Evolutionary conservation across 2,113 vertebrate species (phyloP).

Genomic region (Chlamydotis undulata): DNA sequence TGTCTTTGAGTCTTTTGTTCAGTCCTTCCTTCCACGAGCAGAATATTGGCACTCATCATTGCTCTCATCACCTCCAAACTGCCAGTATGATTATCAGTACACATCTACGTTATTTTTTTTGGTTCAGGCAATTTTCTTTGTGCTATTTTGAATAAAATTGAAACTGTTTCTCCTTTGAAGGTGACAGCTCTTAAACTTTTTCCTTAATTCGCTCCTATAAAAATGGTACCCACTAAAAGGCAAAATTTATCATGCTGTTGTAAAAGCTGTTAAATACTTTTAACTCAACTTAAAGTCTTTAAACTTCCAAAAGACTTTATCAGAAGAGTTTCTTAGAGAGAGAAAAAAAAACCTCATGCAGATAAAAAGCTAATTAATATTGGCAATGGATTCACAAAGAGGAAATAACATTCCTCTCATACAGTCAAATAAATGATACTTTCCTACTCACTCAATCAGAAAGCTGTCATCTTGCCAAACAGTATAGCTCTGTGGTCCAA

Average conservation of each 20-base stretch:
- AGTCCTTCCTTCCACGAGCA: background rate
- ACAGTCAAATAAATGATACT: background rate
- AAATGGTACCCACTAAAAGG: background rate
- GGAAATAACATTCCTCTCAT: background rate
- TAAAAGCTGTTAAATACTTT: background rate
- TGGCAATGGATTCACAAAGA: background rate
- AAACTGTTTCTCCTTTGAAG: background rate
- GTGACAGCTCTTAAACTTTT: background rate
- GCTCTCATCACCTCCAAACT: background rate
- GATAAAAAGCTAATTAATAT: constrained; percentile 15
- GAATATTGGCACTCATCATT: background rate
- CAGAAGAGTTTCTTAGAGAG: background rate
- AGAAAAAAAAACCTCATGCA: background rate
- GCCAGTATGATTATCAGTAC: background rate
- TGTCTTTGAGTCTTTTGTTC: background rate
- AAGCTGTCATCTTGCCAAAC: constrained; percentile 5
- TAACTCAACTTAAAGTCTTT: background rate
- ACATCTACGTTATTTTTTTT: background rate
- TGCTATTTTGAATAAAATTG: background rate
- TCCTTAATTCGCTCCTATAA: background rate
- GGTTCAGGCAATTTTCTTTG: background rate
- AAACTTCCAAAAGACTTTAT: background rate
- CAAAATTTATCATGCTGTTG: background rate
- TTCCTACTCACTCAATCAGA: background rate
- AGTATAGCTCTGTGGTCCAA: constrained; percentile 2